Percentiles rank a stretch among this genome's conserved stretches.
Conservation (phyloP, 1,140 invertebrate species). For the Sarcophaga peregrina region DNA sequence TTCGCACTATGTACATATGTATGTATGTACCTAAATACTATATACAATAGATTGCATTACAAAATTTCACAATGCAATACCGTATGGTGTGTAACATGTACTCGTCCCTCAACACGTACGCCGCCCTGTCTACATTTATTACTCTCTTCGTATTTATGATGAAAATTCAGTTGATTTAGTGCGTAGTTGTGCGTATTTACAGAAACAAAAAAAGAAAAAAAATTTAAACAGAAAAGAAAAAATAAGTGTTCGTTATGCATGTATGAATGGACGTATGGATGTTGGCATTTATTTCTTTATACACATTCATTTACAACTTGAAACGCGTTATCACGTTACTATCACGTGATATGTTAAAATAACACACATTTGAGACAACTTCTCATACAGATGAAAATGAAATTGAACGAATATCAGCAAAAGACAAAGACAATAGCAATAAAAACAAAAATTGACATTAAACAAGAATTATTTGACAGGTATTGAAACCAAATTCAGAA, state of each 20-base stretch:
- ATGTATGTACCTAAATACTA: background rate
- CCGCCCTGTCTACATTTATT: background rate
- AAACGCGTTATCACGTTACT: background rate
- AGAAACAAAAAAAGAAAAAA: background rate
- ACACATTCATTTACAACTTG: background rate
- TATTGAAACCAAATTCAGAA: background rate
- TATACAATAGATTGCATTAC: background rate
- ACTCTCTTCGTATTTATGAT: background rate
- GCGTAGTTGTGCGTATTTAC: constrained; percentile 1
- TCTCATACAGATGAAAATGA: background rate
- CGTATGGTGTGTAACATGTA: background rate
- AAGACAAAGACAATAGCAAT: background rate
- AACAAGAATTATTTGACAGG: background rate
- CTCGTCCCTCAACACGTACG: too few relatives aligned
- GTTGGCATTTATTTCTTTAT: background rate
- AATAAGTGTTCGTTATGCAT: too few relatives aligned
- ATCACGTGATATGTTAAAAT: background rate
- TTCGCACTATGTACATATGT: too few relatives aligned
- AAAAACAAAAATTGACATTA: background rate
- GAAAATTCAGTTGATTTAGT: background rate
- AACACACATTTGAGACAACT: background rate
- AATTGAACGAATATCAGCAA: background rate
- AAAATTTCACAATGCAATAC: constrained; percentile 2
- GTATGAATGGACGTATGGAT: too few relatives aligned
- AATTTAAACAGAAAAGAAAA: too few relatives aligned